Percentiles rank a stretch among this genome's conserved stretches.
These are phyloP conservation scores for Phrynocephalus versicolor DNA, from an alignment of 2,113 vertebrate genomes.

Conservation along the genomic window DNA sequence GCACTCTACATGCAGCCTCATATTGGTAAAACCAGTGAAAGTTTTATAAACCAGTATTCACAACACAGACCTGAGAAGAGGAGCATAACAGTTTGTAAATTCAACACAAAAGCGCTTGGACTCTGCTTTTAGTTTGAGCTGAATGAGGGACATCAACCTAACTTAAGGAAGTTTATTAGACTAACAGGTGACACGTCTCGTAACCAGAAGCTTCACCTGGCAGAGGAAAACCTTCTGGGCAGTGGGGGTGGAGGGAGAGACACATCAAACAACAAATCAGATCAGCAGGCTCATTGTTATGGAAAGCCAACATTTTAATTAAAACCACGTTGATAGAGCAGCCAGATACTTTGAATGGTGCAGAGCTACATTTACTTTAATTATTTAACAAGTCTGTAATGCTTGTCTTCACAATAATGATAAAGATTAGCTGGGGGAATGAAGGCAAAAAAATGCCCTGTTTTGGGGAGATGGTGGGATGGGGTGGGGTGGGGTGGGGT, in stretches of 20 bases:
- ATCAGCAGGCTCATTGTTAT: not conserved
- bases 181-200: constrained; percentile 31
- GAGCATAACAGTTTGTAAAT: not conserved
- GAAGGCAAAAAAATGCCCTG: not conserved
- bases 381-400: constrained; percentile 61
- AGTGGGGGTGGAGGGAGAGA: no score
- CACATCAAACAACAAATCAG: constrained; percentile 27
- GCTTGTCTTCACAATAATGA: constrained; percentile 18
- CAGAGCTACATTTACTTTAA: constrained; percentile 57
- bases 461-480: not conserved
- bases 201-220: constrained; percentile 9
- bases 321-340: constrained; percentile 50
- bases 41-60: not conserved
- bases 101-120: constrained; percentile 47
- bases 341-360: constrained; percentile 47
- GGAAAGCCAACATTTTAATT: constrained; percentile 21
- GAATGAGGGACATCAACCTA: constrained; percentile 1
- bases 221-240: constrained; percentile 1
- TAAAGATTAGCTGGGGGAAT: not conserved
- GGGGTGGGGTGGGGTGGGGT: no score
- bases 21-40: no score
- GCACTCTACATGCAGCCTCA: no score
- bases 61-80: not conserved
- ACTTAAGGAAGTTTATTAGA: constrained; percentile 23
- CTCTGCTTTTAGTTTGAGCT: constrained; percentile 45